Base-by-base conservation (phyloP, 2,888 invertebrate species). In the Camponotus fellah region DNA sequence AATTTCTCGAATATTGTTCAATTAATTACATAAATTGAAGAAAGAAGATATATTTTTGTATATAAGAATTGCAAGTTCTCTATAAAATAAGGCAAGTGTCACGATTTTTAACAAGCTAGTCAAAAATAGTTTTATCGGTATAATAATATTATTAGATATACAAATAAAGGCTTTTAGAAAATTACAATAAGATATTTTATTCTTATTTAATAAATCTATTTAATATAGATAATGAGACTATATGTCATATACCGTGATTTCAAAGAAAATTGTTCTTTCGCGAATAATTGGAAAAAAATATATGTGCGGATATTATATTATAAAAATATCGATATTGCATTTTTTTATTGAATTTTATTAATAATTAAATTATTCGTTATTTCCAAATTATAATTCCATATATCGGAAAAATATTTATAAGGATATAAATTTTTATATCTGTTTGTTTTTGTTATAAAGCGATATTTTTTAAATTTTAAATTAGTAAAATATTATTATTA, bases 161-260 rank as follows among this genome's bases (percentile, higher is more conserved):
- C 26, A 26, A 26, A 26, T 26, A 26, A 26, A 26, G 26, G 26
- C 26, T 26, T 2, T 26, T 26, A 26, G 2, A 26, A 26, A 26
- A 26, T 26, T 26, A 26, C 26, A 26, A 26, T 26, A 26, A 26
- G 37, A 37, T 37, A 6, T 6, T 37, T 46, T 8, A 60, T 65
- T n/a, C 26, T 69, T 76, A 82, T 69, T 82, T 82, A 82, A 84
- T 76, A 76, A 76, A 71, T 56, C 46, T 58, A 64, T 34, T 46
- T 43, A 46, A 26, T 14, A 14, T 46, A 46, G 14, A 21, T 17
- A 60, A 53, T 60, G 66, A 66, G 71, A 49, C 34, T 82, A 17
- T 68, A 2, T 26, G 26, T 26, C 43, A 40, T 14, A 12, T 12
- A 10, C 40, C 49, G 64, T 69, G 82, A 84, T 75, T 84, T 56